phyloP scores from a whole-genome alignment of 2,797 vertebrate species.

The Nannoperca australis region DNA sequence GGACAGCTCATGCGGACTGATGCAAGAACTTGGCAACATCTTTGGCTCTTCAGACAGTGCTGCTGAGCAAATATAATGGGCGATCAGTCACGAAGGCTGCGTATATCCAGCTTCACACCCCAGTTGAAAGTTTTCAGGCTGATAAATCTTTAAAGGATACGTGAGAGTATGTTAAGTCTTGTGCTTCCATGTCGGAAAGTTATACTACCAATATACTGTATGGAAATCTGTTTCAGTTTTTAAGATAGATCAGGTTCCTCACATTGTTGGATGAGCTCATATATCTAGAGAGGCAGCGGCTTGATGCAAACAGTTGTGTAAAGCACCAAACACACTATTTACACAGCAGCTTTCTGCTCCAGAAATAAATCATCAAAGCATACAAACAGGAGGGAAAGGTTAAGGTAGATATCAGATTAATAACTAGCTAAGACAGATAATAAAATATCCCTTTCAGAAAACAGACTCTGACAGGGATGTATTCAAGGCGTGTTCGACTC shows the following conservation, averaged over 20 bases:
- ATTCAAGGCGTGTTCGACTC: not conserved
- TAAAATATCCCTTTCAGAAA: too few relatives aligned
- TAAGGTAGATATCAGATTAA: not conserved
- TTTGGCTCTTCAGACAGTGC: slow-evolving; percentile 57
- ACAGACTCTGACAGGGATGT: not conserved
- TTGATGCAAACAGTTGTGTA: not conserved
- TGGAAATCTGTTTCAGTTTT: not conserved
- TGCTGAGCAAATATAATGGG: slow-evolving; percentile 61
- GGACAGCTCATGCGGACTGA: slow-evolving; percentile 74
- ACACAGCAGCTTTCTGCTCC: not conserved
- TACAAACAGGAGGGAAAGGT: not conserved
- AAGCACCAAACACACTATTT: not conserved
- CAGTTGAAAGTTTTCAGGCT: slow-evolving; percentile 41
- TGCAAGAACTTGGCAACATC: slow-evolving; percentile 74
- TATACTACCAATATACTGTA: not conserved
- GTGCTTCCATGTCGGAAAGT: not conserved
- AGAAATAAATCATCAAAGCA: not conserved
- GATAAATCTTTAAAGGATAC: slow-evolving; percentile 24
- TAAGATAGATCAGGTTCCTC: not conserved
- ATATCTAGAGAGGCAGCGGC: not conserved
- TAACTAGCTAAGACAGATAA: not conserved
- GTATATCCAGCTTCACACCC: slow-evolving; percentile 38
- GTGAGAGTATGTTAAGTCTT: not conserved
- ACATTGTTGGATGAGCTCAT: not conserved
- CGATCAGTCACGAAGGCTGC: slow-evolving; percentile 60